A percentile compares a stretch with the other conserved stretches of the same genome.
Conservation (phyloP, 2,888 invertebrate genomes). For the Idaea straminata region DNA sequence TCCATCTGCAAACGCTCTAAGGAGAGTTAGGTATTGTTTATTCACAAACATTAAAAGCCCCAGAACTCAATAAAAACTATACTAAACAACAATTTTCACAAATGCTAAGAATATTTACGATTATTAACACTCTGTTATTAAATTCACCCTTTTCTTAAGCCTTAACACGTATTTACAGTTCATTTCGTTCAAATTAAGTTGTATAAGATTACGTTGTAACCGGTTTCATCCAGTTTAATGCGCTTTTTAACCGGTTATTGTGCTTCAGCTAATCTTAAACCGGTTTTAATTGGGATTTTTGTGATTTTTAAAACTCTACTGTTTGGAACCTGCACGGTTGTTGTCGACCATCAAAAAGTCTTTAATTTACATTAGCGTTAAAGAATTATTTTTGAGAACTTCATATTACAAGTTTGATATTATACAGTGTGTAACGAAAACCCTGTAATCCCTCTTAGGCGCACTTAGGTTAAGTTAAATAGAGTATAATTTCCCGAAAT, state of each 20-base stretch:
- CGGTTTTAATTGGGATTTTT: not conserved
- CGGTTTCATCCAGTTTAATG: not conserved
- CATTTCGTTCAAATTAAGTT: not conserved
- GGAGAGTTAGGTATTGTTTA: not conserved
- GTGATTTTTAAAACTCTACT: not conserved
- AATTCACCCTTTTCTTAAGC: slow-evolving; percentile 1
- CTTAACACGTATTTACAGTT: not conserved
- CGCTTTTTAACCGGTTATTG: not conserved
- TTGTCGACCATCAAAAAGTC: too few relatives aligned
- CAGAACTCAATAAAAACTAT: not conserved
- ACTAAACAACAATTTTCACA: not conserved
- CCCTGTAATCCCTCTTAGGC: too few relatives aligned
- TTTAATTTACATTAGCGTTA: too few relatives aligned
- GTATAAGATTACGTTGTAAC: not conserved
- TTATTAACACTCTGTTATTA: not conserved
- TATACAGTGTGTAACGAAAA: too few relatives aligned
- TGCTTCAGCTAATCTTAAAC: not conserved
- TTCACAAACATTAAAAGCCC: not conserved
- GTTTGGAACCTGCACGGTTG: too few relatives aligned
- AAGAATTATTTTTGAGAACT: too few relatives aligned
- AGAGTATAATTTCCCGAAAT: too few relatives aligned
- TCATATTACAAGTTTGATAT: too few relatives aligned
- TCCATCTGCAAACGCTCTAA: too few relatives aligned
- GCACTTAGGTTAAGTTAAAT: too few relatives aligned
- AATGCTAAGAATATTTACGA: not conserved